Evolutionary conservation across 2,888 invertebrate species (phyloP).

Genomic region (Pecten maximus): DNA sequence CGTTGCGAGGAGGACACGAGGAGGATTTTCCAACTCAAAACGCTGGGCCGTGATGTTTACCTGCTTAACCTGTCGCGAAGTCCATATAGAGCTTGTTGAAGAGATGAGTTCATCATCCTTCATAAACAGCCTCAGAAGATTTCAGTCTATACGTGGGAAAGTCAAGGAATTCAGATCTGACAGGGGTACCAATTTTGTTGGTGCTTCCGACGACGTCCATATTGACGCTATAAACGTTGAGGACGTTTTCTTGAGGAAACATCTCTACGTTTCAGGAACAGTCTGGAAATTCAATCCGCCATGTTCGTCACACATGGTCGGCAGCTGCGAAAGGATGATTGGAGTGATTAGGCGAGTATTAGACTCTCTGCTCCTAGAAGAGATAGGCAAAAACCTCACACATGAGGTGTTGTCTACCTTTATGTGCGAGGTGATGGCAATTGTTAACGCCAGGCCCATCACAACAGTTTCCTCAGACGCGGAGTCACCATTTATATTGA

Average conservation of each 20-base stretch:
- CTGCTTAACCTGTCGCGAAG: conserved; percentile 56
- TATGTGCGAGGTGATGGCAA: conserved; percentile 56
- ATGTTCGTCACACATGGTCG: conserved; percentile 60
- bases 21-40: conserved; percentile 55
- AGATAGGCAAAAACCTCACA: conserved; percentile 47
- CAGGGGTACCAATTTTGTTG: conserved; percentile 59
- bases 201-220: conserved; percentile 48
- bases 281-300: conserved; percentile 60
- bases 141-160: conserved; percentile 54
- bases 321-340: conserved; percentile 57
- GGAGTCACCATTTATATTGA: conserved; percentile 44
- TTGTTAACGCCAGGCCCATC: conserved; percentile 57
- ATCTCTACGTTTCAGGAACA: conserved; percentile 37
- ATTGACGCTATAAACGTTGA: conserved; percentile 54
- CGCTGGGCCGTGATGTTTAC: conserved; percentile 61
- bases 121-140: conserved; percentile 60
- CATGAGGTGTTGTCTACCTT: conserved; percentile 57
- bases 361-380: conserved; percentile 52
- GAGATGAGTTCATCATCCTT: conserved; percentile 60
- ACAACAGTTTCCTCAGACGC: conserved; percentile 49
- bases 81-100: conserved; percentile 64
- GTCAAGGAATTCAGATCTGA: conserved; percentile 56
- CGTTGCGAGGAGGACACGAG: conserved; percentile 54
- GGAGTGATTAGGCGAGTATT: conserved; percentile 55
- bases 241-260: conserved; percentile 43